Evolutionary conservation across 2,113 vertebrate species (phyloP), one percentile per base, ranked within the genome.

Genomic region (Proterorhinus semilunaris): DNA sequence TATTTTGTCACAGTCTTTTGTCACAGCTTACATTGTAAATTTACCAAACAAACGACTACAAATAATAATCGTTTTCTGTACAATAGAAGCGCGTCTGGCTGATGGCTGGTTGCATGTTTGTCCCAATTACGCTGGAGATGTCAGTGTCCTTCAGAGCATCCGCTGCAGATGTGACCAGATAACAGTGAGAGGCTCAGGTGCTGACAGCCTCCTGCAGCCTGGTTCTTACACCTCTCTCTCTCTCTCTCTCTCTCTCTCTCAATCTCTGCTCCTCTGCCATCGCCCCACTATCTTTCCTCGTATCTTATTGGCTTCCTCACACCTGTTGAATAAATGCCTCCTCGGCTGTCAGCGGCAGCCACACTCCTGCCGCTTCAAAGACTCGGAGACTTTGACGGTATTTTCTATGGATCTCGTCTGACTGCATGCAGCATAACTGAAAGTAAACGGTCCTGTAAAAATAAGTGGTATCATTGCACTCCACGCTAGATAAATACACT

Each of bases 301-400:
- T 89, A 91, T 93, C 91, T 92, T 49, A 74, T 84, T 83, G 80
- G 81, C 86, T 89, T 93, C 89, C 90, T 89, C 78, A 86, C 90
- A 93, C 91, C 91, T 93, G 91, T 87, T 93, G 91, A 93, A 90
- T 87, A 92, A 88, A 90, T 78, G 87, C 88, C 82, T 92, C 89
- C 87, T 89, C 81, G 78, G 84, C 87, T 92, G 88, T 93, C 91
- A 89, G 80, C 90, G 70, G 72, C 70, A 76, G 76, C 71, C 82
- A 83, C 81, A 65, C 79, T 58, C 55, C 47, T 72, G 21, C 47
- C 52, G 70, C 54, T 70, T 6, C 46, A 44, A 78, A 44, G 72
- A 78, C 59, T 58, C 12, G 8, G 65, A 74, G 69, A 49, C 16
- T 68, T 49, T 76, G 21, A 75, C 11, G n/a, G 15, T 10, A 11